Evolutionary conservation across 2,888 invertebrate genomes (phyloP), one percentile per base, ranked within the genome.

Genomic region (Tillus elongatus): DNA sequence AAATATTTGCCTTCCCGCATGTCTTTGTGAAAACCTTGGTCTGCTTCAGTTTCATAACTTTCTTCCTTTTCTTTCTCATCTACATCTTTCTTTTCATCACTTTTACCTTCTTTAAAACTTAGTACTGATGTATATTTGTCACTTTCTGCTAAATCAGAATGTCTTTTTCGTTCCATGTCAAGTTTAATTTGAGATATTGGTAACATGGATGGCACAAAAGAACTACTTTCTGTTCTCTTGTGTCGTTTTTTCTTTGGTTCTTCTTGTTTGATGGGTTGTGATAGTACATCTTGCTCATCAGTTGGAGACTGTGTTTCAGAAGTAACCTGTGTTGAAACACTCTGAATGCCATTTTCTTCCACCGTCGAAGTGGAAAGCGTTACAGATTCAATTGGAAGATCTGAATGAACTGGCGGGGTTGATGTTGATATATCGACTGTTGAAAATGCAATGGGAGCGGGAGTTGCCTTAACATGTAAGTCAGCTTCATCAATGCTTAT

Each of bases 281-380:
- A 47, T 3, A 31, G 12, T 15, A 40, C 41, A 15, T 42, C 43
- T 2, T 19, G 8, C 30, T 42, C 40, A 3, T 6, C n/a, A 9
- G 35, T 14, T 6, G 49, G 43, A 40, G 56, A 48, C 29, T 56
- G 55, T 6, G 63, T 54, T 45, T 66, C 62, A n/a, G 74, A 71
- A 13, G 69, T 72, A 6, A 74, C 71, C 56, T 74, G 71, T 3
- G 74, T 73, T 41, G 69, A 66, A 6, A 71, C 72, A 45, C 68
- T 70, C 45, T 68, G 66, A 19, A 68, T 57, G 1, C 69, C 71
- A 40, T 67, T 61, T 43, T 70, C 69, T 15, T 62, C 62, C 2
- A 72, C 59, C 11, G 63, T 58, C 2, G 70, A 63, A 3, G 73
- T 72, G 39, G 68, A 68, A 41, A 73, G 62, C 3, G 73, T 73